These are phyloP conservation scores for Paramisgurnus dabryanus DNA, from an alignment of 2,113 vertebrate species.

Conservation along the genomic window DNA sequence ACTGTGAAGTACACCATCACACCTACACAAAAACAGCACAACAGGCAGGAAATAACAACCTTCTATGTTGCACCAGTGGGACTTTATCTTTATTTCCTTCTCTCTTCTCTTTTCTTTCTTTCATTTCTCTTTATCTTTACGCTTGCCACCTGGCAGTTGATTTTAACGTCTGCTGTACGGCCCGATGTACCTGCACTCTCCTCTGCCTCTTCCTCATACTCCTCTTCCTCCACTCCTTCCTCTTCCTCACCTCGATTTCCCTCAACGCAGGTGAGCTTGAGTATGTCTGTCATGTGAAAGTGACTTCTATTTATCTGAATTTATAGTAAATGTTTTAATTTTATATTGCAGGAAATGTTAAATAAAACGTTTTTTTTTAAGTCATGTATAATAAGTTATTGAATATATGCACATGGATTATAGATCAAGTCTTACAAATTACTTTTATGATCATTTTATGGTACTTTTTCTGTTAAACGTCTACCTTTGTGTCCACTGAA, in stretches of 20 bases:
- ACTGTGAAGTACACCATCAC: constrained; percentile 48
- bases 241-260: constrained; percentile 62
- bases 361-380: background rate
- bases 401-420: too few relatives aligned
- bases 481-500: too few relatives aligned
- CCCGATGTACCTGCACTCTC: constrained; percentile 62
- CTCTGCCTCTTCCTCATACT: constrained; percentile 57
- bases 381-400: too few relatives aligned
- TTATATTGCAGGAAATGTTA: too few relatives aligned
- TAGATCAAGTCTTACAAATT: too few relatives aligned
- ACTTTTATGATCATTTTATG: too few relatives aligned
- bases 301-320: background rate
- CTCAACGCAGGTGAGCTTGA: constrained; percentile 73
- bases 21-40: constrained; percentile 23
- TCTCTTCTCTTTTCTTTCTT: background rate
- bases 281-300: background rate
- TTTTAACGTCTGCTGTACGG: constrained; percentile 76
- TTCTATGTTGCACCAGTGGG: constrained; percentile 26
- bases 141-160: constrained; percentile 66
- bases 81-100: constrained; percentile 28
- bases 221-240: constrained; percentile 31
- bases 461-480: too few relatives aligned
- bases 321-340: background rate
- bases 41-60: constrained; percentile 30
- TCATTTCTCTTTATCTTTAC: constrained; percentile 26